A percentile compares a stretch with the other conserved stretches of the same genome.
phyloP scores from a whole-genome alignment of 2,888 invertebrate genomes.

The Drosophila mulleri region DNA sequence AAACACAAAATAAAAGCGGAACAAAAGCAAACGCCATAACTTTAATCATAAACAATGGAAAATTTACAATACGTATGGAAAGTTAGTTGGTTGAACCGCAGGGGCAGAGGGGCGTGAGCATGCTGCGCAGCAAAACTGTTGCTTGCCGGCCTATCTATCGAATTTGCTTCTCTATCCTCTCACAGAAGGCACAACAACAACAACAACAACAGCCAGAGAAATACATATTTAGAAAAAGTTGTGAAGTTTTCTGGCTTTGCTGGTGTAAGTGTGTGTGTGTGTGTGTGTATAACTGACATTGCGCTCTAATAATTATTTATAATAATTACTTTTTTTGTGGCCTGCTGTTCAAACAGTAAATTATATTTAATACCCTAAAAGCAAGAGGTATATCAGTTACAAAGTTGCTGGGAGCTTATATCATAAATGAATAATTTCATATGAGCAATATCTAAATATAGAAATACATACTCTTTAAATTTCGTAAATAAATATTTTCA shows the following conservation, averaged over 20 bases:
- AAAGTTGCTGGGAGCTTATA: neutral
- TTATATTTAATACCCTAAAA: conserved; percentile 33
- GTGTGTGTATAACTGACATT: conserved; percentile 62
- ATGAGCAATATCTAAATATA: neutral
- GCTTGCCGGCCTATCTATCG: conserved; percentile 51
- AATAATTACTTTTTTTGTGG: conserved; percentile 70
- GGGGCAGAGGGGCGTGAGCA: conserved; percentile 1
- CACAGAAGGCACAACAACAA: conserved; percentile 22
- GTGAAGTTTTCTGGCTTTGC: conserved; percentile 26
- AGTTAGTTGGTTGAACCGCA: conserved; percentile 34
- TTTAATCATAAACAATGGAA: conserved; percentile 74
- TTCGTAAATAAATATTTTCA: too few species aligned
- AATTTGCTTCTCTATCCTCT: conserved; percentile 54
- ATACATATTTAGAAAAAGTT: conserved; percentile 54
- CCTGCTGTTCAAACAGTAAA: conserved; percentile 65
- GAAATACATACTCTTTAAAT: too few species aligned
- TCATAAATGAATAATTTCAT: neutral
- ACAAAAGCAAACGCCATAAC: conserved; percentile 58
- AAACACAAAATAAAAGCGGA: conserved; percentile 27
- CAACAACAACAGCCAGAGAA: conserved; percentile 24
- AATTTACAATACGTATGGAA: conserved; percentile 68
- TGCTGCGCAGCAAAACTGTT: conserved; percentile 2
- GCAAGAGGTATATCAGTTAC: neutral
- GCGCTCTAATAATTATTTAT: conserved; percentile 81
- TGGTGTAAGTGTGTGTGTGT: neutral